These are phyloP conservation scores for Pinna nobilis DNA, from an alignment of 1,140 invertebrate genomes.

Conservation along the genomic window DNA sequence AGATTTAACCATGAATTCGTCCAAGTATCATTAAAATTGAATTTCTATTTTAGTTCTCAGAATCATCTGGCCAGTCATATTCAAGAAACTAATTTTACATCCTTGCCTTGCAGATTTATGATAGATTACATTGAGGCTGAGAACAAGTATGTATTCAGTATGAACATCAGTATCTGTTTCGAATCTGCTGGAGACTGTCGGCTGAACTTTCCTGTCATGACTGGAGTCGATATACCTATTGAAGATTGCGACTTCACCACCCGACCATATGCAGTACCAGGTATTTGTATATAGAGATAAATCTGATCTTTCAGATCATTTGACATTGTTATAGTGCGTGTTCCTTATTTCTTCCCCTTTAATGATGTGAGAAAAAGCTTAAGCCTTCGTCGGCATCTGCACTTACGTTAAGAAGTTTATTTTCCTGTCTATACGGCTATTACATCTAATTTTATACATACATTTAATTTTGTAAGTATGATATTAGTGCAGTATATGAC, in stretches of 20 bases:
- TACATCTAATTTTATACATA: too few species aligned
- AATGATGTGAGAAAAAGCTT: too few species aligned
- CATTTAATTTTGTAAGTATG: too few species aligned
- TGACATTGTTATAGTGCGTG: too few species aligned
- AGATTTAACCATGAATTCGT: not conserved
- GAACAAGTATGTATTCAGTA: conserved; percentile 33
- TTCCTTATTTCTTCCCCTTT: too few species aligned
- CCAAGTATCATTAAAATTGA: too few species aligned
- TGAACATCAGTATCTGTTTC: conserved; percentile 48
- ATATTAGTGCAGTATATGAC: too few species aligned
- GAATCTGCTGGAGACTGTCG: conserved; percentile 33
- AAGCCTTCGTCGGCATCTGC: too few species aligned
- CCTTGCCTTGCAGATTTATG: conserved; percentile 41
- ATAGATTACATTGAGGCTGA: conserved; percentile 36
- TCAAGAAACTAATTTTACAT: not conserved
- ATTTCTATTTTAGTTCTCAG: too few species aligned
- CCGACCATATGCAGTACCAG: conserved; percentile 6
- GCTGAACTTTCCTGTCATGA: conserved; percentile 18
- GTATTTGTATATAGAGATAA: conserved; percentile 8
- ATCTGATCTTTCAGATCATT: too few species aligned
- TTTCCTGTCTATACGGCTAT: not conserved
- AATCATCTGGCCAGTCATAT: not conserved
- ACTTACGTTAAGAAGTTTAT: not conserved
- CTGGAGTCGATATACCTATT: conserved; percentile 24
- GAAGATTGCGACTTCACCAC: conserved; percentile 19